Percentiles rank a stretch among this genome's conserved stretches.
Evolutionary conservation across 2,888 invertebrate genomes (phyloP).

Genomic region (Cephus rjabovi): DNA sequence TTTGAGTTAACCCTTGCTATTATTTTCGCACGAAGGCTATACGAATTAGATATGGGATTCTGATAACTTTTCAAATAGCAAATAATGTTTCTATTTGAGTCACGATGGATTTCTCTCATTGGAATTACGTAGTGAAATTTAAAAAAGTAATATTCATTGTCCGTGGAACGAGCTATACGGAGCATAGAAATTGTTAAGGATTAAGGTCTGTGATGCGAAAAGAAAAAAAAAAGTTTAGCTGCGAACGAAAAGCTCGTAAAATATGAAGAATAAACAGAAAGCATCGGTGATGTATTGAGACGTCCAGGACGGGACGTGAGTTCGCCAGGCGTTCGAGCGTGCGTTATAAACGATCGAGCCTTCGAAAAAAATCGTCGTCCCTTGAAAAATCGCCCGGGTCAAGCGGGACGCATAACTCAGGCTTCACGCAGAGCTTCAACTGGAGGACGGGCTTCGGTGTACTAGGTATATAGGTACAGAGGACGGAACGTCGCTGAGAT

Average conservation of each 20-base stretch:
- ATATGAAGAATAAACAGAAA: conserved; percentile 23
- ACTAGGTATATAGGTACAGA: neutral
- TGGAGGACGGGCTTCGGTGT: neutral
- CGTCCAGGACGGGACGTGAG: conserved; percentile 19
- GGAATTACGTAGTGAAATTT: neutral
- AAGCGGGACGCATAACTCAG: conserved; percentile 25
- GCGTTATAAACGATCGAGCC: conserved; percentile 21
- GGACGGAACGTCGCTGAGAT: neutral
- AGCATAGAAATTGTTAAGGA: neutral
- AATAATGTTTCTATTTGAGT: neutral
- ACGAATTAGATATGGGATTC: neutral
- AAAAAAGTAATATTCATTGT: neutral
- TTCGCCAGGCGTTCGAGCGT: conserved; percentile 17
- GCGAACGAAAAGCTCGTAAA: conserved; percentile 7
- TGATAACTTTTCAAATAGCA: neutral
- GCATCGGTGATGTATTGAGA: conserved; percentile 25
- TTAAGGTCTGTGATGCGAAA: neutral
- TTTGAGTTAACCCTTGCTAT: neutral
- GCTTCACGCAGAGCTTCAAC: neutral
- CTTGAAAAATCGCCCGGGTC: conserved; percentile 24
- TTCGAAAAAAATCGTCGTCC: conserved; percentile 24
- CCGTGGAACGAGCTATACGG: neutral
- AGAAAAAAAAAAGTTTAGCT: neutral
- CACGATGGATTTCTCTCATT: neutral
- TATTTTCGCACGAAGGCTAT: neutral